phyloP scores from a whole-genome alignment of 2,797 vertebrate genomes.

The Petrocephalus schoutedeni region DNA sequence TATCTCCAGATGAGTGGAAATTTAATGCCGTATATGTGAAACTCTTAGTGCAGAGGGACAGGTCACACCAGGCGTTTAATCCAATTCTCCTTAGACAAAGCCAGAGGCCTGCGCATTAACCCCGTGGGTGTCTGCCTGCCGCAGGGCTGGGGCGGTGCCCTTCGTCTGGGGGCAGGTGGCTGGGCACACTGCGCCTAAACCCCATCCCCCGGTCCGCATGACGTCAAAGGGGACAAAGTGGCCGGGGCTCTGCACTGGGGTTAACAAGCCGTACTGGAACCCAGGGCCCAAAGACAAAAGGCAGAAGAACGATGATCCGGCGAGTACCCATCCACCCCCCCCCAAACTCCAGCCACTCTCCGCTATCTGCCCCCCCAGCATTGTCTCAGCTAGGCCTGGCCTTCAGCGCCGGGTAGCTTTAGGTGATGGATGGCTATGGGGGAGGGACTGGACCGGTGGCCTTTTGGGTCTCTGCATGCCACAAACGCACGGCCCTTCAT shows the following conservation, averaged over 20 bases:
- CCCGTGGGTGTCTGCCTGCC: not conserved
- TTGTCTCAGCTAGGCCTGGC: not conserved
- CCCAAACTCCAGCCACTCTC: not conserved
- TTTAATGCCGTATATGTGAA: not conserved
- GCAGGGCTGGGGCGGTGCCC: not conserved
- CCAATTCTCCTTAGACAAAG: not conserved
- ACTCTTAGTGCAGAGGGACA: not conserved
- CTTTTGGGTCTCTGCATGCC: not conserved
- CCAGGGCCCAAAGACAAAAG: not conserved
- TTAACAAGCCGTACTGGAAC: conserved; percentile 9
- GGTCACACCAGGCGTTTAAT: not conserved
- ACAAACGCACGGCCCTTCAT: not conserved
- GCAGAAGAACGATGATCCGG: not conserved
- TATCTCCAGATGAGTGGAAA: not conserved
- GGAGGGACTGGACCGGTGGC: not conserved
- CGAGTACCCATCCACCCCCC: not conserved
- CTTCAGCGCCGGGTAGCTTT: not conserved
- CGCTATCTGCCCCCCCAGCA: not conserved
- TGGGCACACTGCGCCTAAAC: not conserved
- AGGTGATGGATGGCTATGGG: not conserved
- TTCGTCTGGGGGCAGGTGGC: not conserved
- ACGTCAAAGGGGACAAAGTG: conserved; percentile 15
- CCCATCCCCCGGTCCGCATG: not conserved
- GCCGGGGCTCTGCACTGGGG: not conserved
- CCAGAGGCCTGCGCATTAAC: not conserved